Evolutionary conservation across 30 jellyfish, hydroid and myxozoan species (phyloP), one percentile per base, ranked within the genome.

Genomic region (Turritopsis rubra): DNA sequence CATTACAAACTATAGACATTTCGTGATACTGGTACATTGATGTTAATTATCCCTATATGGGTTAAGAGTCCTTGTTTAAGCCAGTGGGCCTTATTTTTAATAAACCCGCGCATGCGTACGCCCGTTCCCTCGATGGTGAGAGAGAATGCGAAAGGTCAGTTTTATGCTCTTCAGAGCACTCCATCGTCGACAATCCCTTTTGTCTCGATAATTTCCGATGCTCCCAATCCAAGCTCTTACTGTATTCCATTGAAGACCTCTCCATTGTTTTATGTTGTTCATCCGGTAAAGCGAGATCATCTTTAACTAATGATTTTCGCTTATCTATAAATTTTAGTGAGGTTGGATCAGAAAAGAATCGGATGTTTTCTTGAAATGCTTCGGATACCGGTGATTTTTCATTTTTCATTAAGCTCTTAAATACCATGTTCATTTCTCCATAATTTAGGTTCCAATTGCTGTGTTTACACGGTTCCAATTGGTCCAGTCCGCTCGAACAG

Each of bases 141-240:
- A 41, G 13, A 13, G 9, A 41, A 41, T 41, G 13, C 5, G 5
- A 5, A 3, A 13, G 60, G 13, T 41, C 60, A 41, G 9, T 41
- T 41, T 41, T 41, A 3, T 41, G 60, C 60, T 41, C 13, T 41
- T 41, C 60, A 5, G 13, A 13, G 13, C 60, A 41, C 13, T 13
- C 60, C 13, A 41, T 41, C 19, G 77, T 8, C 9, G 16, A 9
- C 77, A 68, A n/a, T 68, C 31, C 77, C 16, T 23, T 23, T 68
- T 68, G 77, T 68, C 77, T 23, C 77, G 77, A 68, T 68, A 68
- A 23, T 68, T 68, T 68, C 31, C 77, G 77, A 27, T 68, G 77
- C 19, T 68, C 31, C 77, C 31, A 68, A 68, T 68, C 77, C 9
- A 41, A 41, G 13, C 60, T 41, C 13, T 41, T 13, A 41, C 60